Conservation (phyloP, 2,113 vertebrate species). For the Ochotona curzoniae region DNA sequence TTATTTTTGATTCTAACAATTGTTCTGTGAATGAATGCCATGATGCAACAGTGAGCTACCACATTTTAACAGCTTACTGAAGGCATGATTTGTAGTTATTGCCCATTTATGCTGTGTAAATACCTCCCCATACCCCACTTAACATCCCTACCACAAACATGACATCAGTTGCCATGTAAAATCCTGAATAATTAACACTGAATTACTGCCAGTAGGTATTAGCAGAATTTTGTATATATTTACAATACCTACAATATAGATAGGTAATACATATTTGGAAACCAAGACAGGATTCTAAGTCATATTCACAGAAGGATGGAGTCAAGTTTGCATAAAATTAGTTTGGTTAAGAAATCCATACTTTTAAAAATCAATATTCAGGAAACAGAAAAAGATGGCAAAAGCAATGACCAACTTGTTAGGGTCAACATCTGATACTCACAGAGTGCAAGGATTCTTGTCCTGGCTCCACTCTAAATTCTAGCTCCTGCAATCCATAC, state of each 20-base stretch:
- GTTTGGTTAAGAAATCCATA: not conserved
- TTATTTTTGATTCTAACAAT: conserved; percentile 1
- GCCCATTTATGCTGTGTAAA: not conserved
- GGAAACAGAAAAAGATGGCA: not conserved
- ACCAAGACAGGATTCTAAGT: not conserved
- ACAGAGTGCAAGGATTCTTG: too few relatives aligned
- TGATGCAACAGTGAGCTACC: not conserved
- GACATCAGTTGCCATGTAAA: not conserved
- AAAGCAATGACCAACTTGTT: not conserved
- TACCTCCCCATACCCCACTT: not conserved
- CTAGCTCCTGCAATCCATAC: too few relatives aligned
- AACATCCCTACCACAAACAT: not conserved
- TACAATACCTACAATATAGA: too few relatives aligned
- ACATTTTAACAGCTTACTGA: not conserved
- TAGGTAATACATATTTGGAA: not conserved
- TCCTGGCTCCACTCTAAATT: too few relatives aligned
- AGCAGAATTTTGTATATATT: not conserved
- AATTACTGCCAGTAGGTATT: not conserved
- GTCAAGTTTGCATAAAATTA: not conserved
- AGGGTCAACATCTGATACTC: too few relatives aligned
- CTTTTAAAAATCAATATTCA: not conserved
- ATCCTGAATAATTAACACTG: not conserved
- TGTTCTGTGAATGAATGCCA: not conserved
- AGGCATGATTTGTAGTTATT: not conserved
- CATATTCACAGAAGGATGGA: not conserved